A percentile compares a stretch with the other conserved stretches of the same genome.
Evolutionary conservation across 2,797 vertebrate species (phyloP).

Genomic region (Malacoctenus gilli): DNA sequence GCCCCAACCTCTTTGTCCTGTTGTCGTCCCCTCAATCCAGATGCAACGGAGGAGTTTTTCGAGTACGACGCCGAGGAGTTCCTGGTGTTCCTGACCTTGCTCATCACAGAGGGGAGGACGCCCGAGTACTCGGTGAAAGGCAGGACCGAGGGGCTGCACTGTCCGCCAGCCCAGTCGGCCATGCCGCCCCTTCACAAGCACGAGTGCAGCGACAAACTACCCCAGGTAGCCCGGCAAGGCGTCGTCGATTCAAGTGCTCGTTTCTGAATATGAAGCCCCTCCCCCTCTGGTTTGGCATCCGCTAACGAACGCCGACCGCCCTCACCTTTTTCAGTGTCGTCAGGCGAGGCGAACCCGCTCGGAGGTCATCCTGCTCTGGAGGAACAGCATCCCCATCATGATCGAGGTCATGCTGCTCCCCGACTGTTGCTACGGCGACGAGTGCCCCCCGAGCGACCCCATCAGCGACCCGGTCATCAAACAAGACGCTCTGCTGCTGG

Average conservation of each 20-base stretch:
- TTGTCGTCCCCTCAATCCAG: conserved; percentile 70
- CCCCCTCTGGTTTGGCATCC: conserved; percentile 28
- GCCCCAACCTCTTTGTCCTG: conserved; percentile 17
- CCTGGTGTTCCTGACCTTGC: conserved; percentile 93
- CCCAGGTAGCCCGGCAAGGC: too few relatives aligned
- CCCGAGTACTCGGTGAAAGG: conserved; percentile 96
- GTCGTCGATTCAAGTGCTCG: too few relatives aligned
- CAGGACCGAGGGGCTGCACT: conserved; percentile 95
- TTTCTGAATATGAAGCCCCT: conserved; percentile 6
- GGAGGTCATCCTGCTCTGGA: conserved; percentile 94
- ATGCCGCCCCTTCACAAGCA: conserved; percentile 89
- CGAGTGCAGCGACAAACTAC: conserved; percentile 94
- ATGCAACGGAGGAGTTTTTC: conserved; percentile 94
- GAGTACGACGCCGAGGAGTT: conserved; percentile 98
- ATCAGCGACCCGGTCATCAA: conserved; percentile 96
- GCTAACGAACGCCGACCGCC: conserved; percentile 50
- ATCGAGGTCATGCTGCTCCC: conserved; percentile 98
- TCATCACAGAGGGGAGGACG: conserved; percentile 97
- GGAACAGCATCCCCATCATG: conserved; percentile 97
- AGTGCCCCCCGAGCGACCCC: conserved; percentile 90
- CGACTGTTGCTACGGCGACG: conserved; percentile 98
- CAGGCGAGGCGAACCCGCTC: conserved; percentile 94
- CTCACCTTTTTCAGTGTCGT: conserved; percentile 93
- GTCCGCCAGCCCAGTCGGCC: conserved; percentile 93
- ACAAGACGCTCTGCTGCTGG: conserved; percentile 93